Conservation (phyloP, 1,140 invertebrate species). For the Sitobion miscanthi region DNA sequence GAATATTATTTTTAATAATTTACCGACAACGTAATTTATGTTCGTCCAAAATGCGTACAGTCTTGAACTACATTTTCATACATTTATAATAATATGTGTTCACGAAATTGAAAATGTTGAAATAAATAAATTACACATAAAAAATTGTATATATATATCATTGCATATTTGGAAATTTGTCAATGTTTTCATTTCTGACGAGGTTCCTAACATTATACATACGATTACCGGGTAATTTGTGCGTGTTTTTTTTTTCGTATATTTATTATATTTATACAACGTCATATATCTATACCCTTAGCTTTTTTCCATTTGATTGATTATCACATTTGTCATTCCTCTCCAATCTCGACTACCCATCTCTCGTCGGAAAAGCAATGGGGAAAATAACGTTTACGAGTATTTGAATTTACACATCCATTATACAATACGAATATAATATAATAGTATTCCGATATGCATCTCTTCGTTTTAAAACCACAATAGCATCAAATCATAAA, state of each 20-base stretch:
- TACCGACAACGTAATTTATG: neutral
- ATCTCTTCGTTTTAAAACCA: constrained; percentile 34
- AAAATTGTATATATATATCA: neutral
- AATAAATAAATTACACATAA: neutral
- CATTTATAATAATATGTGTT: neutral
- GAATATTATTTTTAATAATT: neutral
- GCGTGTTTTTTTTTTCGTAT: neutral
- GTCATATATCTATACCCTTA: neutral
- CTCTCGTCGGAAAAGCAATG: neutral
- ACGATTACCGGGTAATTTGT: constrained; percentile 12
- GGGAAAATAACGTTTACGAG: constrained; percentile 33
- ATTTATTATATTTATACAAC: constrained; percentile 3
- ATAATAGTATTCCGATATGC: constrained; percentile 32
- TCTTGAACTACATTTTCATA: neutral
- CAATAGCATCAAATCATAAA: constrained; percentile 8
- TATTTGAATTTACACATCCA: constrained; percentile 28
- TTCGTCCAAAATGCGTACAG: neutral
- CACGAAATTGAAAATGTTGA: neutral
- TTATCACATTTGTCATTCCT: constrained; percentile 44
- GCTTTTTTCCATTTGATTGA: constrained; percentile 33
- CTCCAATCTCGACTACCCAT: constrained; percentile 25
- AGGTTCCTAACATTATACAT: neutral
- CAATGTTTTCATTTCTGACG: constrained; percentile 9
- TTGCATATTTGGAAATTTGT: neutral
- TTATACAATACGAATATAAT: constrained; percentile 25